Evolutionary conservation across 2,797 vertebrate species (phyloP).

Genomic region (Sebastes iracundus): DNA sequence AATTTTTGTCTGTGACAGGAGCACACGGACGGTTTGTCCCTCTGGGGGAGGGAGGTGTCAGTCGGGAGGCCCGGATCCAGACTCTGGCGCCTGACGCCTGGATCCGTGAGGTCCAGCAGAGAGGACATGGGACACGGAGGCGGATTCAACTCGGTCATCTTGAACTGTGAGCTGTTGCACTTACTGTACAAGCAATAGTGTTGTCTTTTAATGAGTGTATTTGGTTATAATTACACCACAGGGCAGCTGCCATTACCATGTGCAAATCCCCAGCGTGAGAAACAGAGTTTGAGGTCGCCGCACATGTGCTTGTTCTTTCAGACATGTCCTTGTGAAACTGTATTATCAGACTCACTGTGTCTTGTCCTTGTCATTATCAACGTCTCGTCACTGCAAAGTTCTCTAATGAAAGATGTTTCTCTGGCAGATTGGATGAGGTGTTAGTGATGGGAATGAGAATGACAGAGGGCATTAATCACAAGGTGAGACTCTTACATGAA

Average conservation of each 20-base stretch:
- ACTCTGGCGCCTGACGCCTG: constrained; percentile 89
- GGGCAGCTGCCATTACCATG: constrained; percentile 7
- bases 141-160: constrained; percentile 72
- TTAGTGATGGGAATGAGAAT: constrained; percentile 91
- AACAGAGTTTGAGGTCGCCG: not conserved
- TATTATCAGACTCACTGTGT: constrained; percentile 9
- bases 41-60: constrained; percentile 58
- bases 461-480: constrained; percentile 85
- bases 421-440: constrained; percentile 89
- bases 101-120: constrained; percentile 88
- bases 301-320: constrained; percentile 21
- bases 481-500: constrained; percentile 77
- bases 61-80: constrained; percentile 91
- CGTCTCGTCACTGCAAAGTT: not conserved
- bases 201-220: not conserved
- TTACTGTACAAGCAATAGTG: not conserved
- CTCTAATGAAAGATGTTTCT: constrained; percentile 35
- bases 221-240: not conserved
- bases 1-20: constrained; percentile 74
- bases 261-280: constrained; percentile 7
- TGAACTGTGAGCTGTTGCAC: constrained; percentile 83
- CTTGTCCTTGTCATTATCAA: constrained; percentile 16
- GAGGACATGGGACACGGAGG: constrained; percentile 89
- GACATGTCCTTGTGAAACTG: constrained; percentile 42
- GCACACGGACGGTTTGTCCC: constrained; percentile 89